phyloP scores from a whole-genome alignment of 53 echinoderm and acorn worm genomes.

The Echinometra lucunter region DNA sequence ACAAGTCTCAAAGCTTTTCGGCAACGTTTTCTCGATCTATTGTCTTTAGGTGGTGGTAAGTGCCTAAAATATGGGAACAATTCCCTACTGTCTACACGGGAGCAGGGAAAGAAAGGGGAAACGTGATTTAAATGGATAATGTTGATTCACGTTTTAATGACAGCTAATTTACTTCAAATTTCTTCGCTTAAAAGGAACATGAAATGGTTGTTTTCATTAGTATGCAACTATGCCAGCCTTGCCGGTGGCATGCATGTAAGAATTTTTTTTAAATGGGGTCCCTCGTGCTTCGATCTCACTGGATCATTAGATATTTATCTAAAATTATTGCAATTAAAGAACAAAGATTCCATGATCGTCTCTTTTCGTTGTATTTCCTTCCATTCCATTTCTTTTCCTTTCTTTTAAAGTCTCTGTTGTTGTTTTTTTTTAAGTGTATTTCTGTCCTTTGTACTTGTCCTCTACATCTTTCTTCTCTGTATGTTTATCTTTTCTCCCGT shows the following conservation, averaged over 20 bases:
- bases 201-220: neutral
- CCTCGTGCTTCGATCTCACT: neutral
- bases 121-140: neutral
- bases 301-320: neutral
- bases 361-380: neutral
- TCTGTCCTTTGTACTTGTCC: neutral
- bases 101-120: neutral
- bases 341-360: neutral
- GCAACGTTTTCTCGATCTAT: neutral
- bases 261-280: neutral
- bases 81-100: neutral
- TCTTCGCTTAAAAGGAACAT: neutral
- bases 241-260: neutral
- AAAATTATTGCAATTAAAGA: neutral
- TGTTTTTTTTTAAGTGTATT: neutral
- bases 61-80: neutral
- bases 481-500: neutral
- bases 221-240: neutral
- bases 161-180: slow-evolving; percentile 2
- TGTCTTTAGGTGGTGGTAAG: neutral
- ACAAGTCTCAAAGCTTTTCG: neutral
- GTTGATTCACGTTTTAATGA: neutral
- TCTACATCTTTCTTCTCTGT: neutral
- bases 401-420: neutral
- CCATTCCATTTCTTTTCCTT: neutral